Evolutionary conservation across 2,888 invertebrate genomes (phyloP).

Genomic region (Chymomyza fuscimana): DNA sequence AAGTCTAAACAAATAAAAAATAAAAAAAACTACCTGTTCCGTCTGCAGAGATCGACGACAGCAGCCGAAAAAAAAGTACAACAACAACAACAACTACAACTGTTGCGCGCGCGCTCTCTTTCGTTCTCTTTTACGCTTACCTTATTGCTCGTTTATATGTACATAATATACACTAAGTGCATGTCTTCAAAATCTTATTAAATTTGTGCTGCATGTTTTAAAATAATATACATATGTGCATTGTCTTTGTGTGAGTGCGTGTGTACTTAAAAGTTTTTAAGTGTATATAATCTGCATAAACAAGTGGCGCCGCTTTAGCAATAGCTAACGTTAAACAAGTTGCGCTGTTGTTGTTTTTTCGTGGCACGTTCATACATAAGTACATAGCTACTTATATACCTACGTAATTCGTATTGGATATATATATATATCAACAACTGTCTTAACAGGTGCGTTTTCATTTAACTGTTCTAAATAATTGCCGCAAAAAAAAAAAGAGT

Average conservation of each 20-base stretch:
- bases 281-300: constrained; percentile 10
- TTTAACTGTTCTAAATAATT: background rate
- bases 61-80: background rate
- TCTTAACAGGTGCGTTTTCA: constrained; percentile 6
- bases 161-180: background rate
- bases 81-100: constrained; percentile 7
- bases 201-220: background rate
- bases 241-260: constrained; percentile 9
- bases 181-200: background rate
- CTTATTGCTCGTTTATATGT: background rate
- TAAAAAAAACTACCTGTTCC: constrained; percentile 10
- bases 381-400: background rate
- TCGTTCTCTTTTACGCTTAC: background rate
- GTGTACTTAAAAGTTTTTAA: background rate
- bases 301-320: background rate
- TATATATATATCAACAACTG: background rate
- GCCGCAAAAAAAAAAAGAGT: background rate
- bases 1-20: background rate
- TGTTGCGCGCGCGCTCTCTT: background rate
- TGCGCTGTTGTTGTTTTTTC: background rate
- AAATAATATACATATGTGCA: background rate
- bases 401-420: background rate
- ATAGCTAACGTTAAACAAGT: background rate
- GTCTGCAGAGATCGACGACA: background rate
- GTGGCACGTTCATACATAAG: background rate